These are phyloP conservation scores for Dipodomys spectabilis DNA, from an alignment of 2,113 vertebrate genomes.

Conservation along the genomic window DNA sequence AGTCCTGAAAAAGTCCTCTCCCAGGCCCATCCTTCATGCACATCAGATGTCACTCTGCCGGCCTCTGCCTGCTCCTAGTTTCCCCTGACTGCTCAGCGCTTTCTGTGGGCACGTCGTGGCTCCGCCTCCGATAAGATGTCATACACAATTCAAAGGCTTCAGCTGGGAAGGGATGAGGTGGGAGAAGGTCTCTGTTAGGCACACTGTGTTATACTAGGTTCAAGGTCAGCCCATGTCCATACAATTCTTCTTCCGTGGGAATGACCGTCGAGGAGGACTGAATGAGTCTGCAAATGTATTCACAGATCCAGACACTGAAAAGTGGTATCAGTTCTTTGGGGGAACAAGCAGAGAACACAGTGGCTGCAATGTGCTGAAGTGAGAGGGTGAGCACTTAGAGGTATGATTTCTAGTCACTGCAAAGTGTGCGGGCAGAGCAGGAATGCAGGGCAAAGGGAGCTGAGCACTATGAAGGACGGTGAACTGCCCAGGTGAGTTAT, in stretches of 20 bases:
- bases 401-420: background rate
- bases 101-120: background rate
- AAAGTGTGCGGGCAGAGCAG: background rate
- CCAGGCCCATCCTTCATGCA: background rate
- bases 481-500: background rate
- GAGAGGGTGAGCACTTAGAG: too few species aligned
- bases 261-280: background rate
- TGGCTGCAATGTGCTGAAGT: background rate
- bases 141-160: rapidly evolving
- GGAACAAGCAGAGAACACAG: too few species aligned
- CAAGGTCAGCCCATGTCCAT: background rate
- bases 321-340: background rate
- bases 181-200: background rate
- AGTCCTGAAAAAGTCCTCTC: background rate
- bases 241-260: background rate
- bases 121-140: too few species aligned
- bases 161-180: background rate
- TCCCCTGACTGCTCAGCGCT: background rate
- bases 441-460: background rate
- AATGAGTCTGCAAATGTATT: background rate
- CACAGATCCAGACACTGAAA: background rate
- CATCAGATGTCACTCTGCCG: background rate
- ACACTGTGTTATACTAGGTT: too few species aligned
- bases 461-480: rapidly evolving
- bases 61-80: background rate